phyloP scores from a whole-genome alignment of 2,888 invertebrate genomes.

The Amphipyra tragopoginis region DNA sequence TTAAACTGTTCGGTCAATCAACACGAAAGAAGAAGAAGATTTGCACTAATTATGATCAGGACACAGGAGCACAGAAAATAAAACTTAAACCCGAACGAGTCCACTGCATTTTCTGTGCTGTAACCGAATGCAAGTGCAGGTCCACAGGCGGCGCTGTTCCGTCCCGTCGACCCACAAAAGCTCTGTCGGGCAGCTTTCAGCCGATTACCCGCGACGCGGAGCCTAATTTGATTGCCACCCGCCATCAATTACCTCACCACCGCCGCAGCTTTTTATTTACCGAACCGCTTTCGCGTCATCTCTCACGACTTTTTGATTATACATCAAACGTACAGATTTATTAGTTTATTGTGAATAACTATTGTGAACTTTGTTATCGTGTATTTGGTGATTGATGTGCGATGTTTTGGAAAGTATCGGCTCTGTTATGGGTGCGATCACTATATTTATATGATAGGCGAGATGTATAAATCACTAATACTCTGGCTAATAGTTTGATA shows the following conservation, averaged over 20 bases:
- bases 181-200: constrained; percentile 86
- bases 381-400: constrained; percentile 29
- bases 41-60: too few relatives aligned
- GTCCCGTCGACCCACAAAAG: constrained; percentile 77
- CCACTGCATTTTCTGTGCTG: constrained; percentile 17
- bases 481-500: too few relatives aligned
- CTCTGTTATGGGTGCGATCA: too few relatives aligned
- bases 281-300: constrained; percentile 69
- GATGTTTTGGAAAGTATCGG: constrained; percentile 7
- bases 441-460: too few relatives aligned
- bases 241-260: constrained; percentile 85
- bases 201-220: constrained; percentile 86
- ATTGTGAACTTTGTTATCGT: constrained; percentile 72
- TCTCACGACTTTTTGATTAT: constrained; percentile 70
- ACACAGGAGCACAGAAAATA: too few relatives aligned
- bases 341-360: constrained; percentile 64
- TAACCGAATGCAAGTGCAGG: constrained; percentile 26
- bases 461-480: too few relatives aligned
- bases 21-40: too few relatives aligned
- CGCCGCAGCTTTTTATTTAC: constrained; percentile 84
- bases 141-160: constrained; percentile 54
- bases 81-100: constrained; percentile 7
- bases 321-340: constrained; percentile 75
- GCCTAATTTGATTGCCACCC: constrained; percentile 88
- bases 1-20: too few relatives aligned